Base-by-base conservation (phyloP, 1,140 invertebrate genomes). In the Calycopis cecrops region DNA sequence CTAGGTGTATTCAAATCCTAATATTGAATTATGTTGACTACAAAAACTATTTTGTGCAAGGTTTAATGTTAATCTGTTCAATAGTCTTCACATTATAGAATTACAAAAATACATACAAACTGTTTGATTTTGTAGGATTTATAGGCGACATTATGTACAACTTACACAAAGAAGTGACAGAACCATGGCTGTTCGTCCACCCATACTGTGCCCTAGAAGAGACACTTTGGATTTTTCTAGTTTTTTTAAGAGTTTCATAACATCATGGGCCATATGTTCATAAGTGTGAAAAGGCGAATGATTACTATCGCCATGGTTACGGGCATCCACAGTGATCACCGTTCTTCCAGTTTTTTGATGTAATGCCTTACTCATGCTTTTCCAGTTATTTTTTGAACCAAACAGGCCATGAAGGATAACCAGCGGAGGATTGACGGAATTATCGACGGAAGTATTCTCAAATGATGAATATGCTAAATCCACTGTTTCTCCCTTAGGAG, bases 281-380 rank as follows among this genome's bases (percentile, higher is more conserved):
- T 97, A 98, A 8, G 90, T 90, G 81, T 96, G 93, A 0, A 92
- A 88, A 3, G 88, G 58, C 1, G 91, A 89, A 75, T 98, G 96
- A 1, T 93, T 92, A 72, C 96, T 98, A 52, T 97, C 95, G 0
- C 97, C 97, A 87, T 98, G 97, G 85, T 98, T 98, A 72, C 97
- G 90, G 2, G 94, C 93, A 89, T 98, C 97, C 28, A 98, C 87
- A 9, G 93, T 90, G 40, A 96, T 92, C 0, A 98, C 91, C 92
- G 96, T 90, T 42, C 87, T 87, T n/a, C 90, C 89, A 9, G 92
- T 93, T 54, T 89, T 89, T 52, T 87, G 87, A 64, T 93, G 90
- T 40, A 97, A 91, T 4, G 90, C 90, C 87, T 96, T 97, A 12
- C 94, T 93, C 57, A 98, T 85, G 59, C 91, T 92, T 55, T 94